phyloP scores from a whole-genome alignment of 2,113 vertebrate species.

The Glaucidium brasilianum region DNA sequence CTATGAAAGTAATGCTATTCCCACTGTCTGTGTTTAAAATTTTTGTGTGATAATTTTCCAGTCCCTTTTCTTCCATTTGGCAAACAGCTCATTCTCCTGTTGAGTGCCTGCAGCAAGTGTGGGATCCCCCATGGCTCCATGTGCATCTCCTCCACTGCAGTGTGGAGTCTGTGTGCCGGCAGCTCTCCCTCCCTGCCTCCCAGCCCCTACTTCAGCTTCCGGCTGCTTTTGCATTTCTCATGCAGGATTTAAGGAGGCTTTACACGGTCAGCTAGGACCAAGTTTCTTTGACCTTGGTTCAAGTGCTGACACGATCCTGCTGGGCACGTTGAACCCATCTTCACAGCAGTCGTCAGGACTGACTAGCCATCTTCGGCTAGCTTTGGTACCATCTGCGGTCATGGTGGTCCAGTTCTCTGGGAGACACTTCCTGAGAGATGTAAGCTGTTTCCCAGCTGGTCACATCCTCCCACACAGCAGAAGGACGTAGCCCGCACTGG shows the following conservation, averaged over 20 bases:
- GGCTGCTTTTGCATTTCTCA: not conserved
- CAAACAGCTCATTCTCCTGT: not conserved
- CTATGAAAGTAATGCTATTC: not conserved
- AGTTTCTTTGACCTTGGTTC: not conserved
- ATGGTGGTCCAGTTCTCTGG: not conserved
- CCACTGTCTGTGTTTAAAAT: not conserved
- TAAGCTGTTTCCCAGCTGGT: not conserved
- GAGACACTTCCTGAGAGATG: not conserved
- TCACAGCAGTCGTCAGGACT: not conserved
- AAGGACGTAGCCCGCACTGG: not conserved
- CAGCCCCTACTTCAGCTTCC: not conserved
- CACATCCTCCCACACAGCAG: not conserved
- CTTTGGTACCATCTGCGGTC: not conserved
- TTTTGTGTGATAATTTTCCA: not conserved
- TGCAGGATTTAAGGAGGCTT: not conserved
- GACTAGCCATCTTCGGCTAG: not conserved
- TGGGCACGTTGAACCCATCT: not conserved
- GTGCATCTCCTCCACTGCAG: not conserved
- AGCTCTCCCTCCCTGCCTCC: not conserved
- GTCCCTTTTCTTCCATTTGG: not conserved
- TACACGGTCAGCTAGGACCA: not conserved
- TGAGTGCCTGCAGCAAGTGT: not conserved
- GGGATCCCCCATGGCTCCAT: not conserved
- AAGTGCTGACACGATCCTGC: not conserved
- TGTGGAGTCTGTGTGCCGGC: rapidly evolving